These are phyloP conservation scores for Nylanderia fulva DNA, from an alignment of 1,140 invertebrate genomes.

Conservation along the genomic window DNA sequence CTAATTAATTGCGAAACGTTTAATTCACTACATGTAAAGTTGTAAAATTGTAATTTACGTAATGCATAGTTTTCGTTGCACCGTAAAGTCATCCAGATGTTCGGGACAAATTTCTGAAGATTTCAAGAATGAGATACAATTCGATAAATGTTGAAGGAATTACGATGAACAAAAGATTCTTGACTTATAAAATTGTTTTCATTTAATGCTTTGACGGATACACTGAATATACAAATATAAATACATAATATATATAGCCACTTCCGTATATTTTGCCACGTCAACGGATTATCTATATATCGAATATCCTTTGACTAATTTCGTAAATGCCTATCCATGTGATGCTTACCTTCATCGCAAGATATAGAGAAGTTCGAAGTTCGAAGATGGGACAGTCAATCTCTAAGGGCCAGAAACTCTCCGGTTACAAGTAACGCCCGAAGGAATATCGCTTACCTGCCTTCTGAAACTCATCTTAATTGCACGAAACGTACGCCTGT, in stretches of 20 bases:
- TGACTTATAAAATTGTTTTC: slow-evolving; percentile 1
- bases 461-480: slow-evolving; percentile 48
- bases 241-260: background rate
- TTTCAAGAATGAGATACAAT: background rate
- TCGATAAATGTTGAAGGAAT: background rate
- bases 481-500: slow-evolving; percentile 51
- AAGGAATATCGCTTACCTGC: slow-evolving; percentile 59
- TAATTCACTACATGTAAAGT: slow-evolving; percentile 7
- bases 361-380: slow-evolving; percentile 28
- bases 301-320: slow-evolving; percentile 43
- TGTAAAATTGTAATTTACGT: slow-evolving; percentile 8
- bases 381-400: slow-evolving; percentile 49
- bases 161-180: background rate
- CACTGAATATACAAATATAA: background rate
- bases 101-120: background rate
- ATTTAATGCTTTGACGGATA: background rate
- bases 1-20: slow-evolving; percentile 39
- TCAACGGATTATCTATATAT: background rate
- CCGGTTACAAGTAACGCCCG: slow-evolving; percentile 41
- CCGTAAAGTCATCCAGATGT: background rate
- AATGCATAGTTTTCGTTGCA: background rate
- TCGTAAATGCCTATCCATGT: slow-evolving; percentile 16
- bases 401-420: slow-evolving; percentile 47
- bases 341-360: background rate
- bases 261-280: background rate